phyloP scores from a whole-genome alignment of 1,140 invertebrate genomes.

The Ceratina calcarata region DNA sequence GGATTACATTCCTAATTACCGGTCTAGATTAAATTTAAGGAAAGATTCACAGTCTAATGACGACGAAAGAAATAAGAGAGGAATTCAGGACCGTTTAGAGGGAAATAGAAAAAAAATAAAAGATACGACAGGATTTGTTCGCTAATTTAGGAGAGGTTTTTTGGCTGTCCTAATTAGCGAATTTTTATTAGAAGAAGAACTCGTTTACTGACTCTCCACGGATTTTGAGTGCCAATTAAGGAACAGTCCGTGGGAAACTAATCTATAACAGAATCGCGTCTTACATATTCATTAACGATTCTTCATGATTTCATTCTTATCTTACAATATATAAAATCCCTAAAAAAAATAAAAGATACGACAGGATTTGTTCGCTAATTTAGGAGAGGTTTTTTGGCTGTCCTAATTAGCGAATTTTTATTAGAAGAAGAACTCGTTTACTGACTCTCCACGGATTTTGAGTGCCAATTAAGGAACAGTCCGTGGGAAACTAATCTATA shows the following conservation, averaged over 20 bases:
- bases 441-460: neutral
- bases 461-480: slow-evolving; percentile 7
- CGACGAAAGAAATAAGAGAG: too few species aligned
- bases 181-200: slow-evolving; percentile 1
- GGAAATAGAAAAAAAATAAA: too few species aligned
- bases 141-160: neutral
- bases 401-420: slow-evolving; percentile 31
- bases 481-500: neutral
- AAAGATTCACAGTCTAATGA: too few species aligned
- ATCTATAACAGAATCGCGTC: neutral
- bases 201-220: neutral
- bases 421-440: too few species aligned
- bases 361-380: slow-evolving; percentile 4
- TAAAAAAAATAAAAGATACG: too few species aligned
- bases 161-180: slow-evolving; percentile 22
- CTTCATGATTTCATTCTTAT: too few species aligned
- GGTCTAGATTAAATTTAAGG: too few species aligned
- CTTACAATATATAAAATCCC: too few species aligned
- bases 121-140: neutral
- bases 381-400: neutral
- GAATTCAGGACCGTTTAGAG: too few species aligned
- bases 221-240: slow-evolving; percentile 14
- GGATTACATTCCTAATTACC: too few species aligned
- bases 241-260: neutral
- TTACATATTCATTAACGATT: too few species aligned